Evolutionary conservation across 2,113 vertebrate species (phyloP).

Genomic region (Herpetotheres cachinnans): DNA sequence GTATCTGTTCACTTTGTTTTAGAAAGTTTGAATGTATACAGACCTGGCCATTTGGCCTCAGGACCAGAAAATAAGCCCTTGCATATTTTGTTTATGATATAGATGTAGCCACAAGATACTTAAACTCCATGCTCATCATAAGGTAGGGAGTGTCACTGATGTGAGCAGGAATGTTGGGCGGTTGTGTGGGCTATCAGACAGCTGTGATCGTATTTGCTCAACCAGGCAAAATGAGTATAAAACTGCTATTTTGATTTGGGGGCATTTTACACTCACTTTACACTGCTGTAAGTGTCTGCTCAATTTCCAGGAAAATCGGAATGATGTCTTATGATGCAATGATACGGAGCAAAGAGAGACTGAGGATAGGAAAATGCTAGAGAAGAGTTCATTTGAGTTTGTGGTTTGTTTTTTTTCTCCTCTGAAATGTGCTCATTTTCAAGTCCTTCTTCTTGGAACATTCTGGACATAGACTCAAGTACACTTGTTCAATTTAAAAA

Average conservation of each 20-base stretch:
- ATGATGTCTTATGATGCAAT: background rate
- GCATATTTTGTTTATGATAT: background rate
- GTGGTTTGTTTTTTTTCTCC: background rate
- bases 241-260: background rate
- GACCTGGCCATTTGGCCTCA: background rate
- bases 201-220: background rate
- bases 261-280: constrained; percentile 19
- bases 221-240: constrained; percentile 1
- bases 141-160: background rate
- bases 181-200: background rate
- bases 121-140: background rate
- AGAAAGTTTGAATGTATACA: background rate
- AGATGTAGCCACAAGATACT: background rate
- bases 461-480: background rate
- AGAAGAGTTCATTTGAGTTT: background rate
- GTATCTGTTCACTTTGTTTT: background rate
- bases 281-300: background rate
- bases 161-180: background rate
- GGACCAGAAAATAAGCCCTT: background rate
- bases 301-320: constrained; percentile 21
- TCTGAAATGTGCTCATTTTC: background rate
- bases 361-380: background rate
- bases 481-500: background rate
- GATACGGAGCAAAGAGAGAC: background rate
- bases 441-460: background rate